phyloP scores from a whole-genome alignment of 2,113 vertebrate genomes.

The Rhineura floridana region DNA sequence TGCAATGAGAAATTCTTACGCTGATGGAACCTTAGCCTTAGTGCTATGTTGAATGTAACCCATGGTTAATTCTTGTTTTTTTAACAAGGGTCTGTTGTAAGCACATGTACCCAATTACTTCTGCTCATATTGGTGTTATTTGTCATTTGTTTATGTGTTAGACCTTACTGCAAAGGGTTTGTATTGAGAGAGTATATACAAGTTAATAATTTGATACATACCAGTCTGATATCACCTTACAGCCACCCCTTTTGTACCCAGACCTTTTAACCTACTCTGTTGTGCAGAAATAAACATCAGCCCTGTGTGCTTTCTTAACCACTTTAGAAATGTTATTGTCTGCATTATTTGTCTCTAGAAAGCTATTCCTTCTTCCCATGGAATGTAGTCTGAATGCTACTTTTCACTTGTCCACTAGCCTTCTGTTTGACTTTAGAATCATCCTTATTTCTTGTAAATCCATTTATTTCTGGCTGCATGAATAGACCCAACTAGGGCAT shows the following conservation, averaged over 20 bases:
- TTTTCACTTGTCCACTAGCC: slow-evolving; percentile 34
- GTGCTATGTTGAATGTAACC: too few relatives aligned
- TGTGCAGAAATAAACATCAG: slow-evolving; percentile 33
- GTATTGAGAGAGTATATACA: not conserved
- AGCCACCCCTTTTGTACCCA: slow-evolving; percentile 22
- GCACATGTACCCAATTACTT: not conserved
- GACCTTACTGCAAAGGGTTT: not conserved
- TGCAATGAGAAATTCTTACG: too few relatives aligned
- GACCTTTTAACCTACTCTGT: slow-evolving; percentile 16
- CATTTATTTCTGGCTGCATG: slow-evolving; percentile 29
- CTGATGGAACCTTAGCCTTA: too few relatives aligned
- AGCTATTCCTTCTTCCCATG: slow-evolving; percentile 29
- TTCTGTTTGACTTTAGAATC: slow-evolving; percentile 49
- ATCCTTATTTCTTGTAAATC: slow-evolving; percentile 45
- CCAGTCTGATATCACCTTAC: slow-evolving; percentile 18
- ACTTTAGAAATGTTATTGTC: slow-evolving; percentile 23
- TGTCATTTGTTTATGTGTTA: not conserved
- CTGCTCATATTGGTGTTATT: too few relatives aligned
- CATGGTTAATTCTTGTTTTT: too few relatives aligned
- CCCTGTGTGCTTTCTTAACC: not conserved
- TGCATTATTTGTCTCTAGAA: slow-evolving; percentile 24
- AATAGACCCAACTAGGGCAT: slow-evolving; percentile 35
- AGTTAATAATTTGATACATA: slow-evolving; percentile 44
- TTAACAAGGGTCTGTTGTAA: not conserved
- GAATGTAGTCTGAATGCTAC: slow-evolving; percentile 45